Conservation (phyloP, 2,797 vertebrate genomes). For the Helicolenus hilgendorfi region DNA sequence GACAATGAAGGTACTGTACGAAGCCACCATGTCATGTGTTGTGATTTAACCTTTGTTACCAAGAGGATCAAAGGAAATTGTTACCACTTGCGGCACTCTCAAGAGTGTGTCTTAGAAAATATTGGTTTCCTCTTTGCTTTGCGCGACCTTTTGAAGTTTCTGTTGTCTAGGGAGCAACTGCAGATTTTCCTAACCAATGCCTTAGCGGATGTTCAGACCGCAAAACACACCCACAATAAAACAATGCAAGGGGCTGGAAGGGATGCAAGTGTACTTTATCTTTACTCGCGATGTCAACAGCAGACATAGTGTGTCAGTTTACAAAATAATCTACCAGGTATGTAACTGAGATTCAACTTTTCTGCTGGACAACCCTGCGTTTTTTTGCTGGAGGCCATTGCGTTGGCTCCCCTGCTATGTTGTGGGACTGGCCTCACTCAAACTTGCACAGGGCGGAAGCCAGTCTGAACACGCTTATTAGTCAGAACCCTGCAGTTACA, state of each 20-base stretch:
- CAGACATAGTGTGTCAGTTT: neutral
- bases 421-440: neutral
- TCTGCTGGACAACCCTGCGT: neutral
- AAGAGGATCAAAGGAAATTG: neutral
- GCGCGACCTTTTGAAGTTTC: neutral
- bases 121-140: neutral
- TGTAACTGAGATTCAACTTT: neutral
- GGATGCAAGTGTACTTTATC: too few relatives aligned
- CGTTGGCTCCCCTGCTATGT: neutral
- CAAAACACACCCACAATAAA: neutral
- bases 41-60: neutral
- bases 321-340: neutral
- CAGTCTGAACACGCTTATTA: neutral
- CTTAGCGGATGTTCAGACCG: neutral
- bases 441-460: neutral
- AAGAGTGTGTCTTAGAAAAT: neutral
- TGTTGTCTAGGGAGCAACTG: neutral
- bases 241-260: neutral
- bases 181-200: neutral
- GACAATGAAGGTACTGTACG: neutral
- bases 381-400: neutral
- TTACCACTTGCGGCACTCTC: neutral
- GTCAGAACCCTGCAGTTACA: neutral
- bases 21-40: neutral
- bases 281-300: neutral